Base-by-base conservation (phyloP, 1,140 invertebrate genomes). In the Drosophila leontia region DNA sequence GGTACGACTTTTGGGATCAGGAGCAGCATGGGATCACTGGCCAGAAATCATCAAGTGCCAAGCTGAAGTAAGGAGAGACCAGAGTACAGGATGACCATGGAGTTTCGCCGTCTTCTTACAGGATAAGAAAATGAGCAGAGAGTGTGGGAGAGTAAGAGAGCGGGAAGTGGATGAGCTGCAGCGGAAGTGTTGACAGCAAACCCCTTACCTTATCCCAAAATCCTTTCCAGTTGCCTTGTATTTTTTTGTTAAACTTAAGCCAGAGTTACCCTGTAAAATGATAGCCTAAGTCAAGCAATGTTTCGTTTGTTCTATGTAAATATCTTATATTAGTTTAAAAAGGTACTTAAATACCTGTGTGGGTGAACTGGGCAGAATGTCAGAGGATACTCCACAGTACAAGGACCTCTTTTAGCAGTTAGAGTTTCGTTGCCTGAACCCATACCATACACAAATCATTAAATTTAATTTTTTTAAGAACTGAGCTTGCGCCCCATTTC, bases 1-100 rank as follows among this genome's bases (percentile, higher is more conserved):
- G 97, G 97, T 97, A 97, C 83, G 96, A 97, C 92, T 94, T 97
- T 42, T 97, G 96, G 97, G 96, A 96, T 71, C 91, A 92, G 70
- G 78, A 91, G 32, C 87, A 91, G 50, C 91, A 92, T 29, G 77
- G 83, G 26, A 75, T 91, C n/a, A 42, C 79, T 15, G 78, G 74
- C 11, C 83, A 83, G 39, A 91, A 86, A 45, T 74, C 68, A 0
- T 53, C 64, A 5, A 78, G 75, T 50, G 76, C 69, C 60, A 94
- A 94, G 63, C 62, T 92, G 51, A 92, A 92, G 63, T 91, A 65
- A 74, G 42, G 7, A 62, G 35, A 19, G 47, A 23, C n/a, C 7
- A 9, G 94, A 95, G 77, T 91, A 93, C 17, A 15, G 15, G 45
- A 41, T 23, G 60, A 59, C 58, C 35, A 45, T 53, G 50, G 41